Evolutionary conservation across 1,140 invertebrate genomes (phyloP).

Genomic region (Zaprionus taronus): DNA sequence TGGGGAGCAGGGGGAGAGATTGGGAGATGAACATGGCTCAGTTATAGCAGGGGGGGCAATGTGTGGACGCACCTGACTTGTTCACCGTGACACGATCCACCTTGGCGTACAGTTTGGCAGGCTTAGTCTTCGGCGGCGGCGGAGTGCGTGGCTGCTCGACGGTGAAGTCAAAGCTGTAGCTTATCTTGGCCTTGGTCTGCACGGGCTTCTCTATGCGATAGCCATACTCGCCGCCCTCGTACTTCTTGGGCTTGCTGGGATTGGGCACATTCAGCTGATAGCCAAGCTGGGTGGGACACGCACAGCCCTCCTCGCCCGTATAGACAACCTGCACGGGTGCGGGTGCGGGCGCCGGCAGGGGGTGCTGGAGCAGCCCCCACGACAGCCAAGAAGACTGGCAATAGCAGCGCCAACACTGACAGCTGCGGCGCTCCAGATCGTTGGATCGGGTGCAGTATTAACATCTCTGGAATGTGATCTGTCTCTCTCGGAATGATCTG

Average conservation of each 20-base stretch:
- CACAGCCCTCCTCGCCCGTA: conserved; percentile 72
- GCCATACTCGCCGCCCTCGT: conserved; percentile 55
- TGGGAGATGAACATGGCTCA: neutral
- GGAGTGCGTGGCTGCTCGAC: conserved; percentile 73
- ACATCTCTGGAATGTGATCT: conserved; percentile 9
- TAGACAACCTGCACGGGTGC: conserved; percentile 65
- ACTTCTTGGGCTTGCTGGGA: conserved; percentile 55
- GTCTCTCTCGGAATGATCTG: conserved; percentile 32
- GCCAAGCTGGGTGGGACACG: conserved; percentile 66
- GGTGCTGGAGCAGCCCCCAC: conserved; percentile 10
- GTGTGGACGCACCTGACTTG: conserved; percentile 60
- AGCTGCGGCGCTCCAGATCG: neutral
- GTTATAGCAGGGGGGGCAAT: neutral
- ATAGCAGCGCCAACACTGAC: conserved; percentile 18
- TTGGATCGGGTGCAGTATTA: conserved; percentile 22
- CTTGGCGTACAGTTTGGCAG: conserved; percentile 68
- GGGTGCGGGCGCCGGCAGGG: conserved; percentile 1
- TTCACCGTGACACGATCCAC: conserved; percentile 69
- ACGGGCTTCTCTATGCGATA: conserved; percentile 77
- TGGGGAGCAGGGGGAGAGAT: neutral
- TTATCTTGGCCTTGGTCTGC: conserved; percentile 72
- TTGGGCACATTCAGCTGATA: conserved; percentile 73
- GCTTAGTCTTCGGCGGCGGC: conserved; percentile 48
- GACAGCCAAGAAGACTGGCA: conserved; percentile 33
- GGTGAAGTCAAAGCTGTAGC: conserved; percentile 75